These are phyloP conservation scores for Botia kubotai DNA, from an alignment of 2,797 vertebrate genomes.

Conservation along the genomic window DNA sequence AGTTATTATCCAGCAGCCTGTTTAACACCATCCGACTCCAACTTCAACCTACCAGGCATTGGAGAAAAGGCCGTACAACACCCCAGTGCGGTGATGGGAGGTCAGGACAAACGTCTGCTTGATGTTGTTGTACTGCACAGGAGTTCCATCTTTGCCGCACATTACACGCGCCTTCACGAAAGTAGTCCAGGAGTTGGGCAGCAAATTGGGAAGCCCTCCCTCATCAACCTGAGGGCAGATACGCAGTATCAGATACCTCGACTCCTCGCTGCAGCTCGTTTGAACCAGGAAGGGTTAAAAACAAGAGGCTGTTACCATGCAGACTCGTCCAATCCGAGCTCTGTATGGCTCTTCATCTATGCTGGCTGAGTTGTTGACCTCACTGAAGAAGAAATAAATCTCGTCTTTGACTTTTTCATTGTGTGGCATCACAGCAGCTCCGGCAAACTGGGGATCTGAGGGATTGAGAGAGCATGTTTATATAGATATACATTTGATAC, in stretches of 20 bases:
- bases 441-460: slow-evolving; percentile 81
- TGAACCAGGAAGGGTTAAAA: slow-evolving; percentile 18
- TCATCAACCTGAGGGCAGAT: slow-evolving; percentile 76
- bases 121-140: slow-evolving; percentile 84
- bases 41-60: slow-evolving; percentile 80
- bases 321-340: slow-evolving; percentile 80
- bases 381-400: slow-evolving; percentile 86
- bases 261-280: neutral
- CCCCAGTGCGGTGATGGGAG: slow-evolving; percentile 72
- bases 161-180: slow-evolving; percentile 84
- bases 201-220: slow-evolving; percentile 73
- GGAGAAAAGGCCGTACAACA: slow-evolving; percentile 83
- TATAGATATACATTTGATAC: neutral
- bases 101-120: slow-evolving; percentile 78
- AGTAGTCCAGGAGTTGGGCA: slow-evolving; percentile 82
- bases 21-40: neutral
- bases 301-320: slow-evolving; percentile 72
- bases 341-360: slow-evolving; percentile 81
- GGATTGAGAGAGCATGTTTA: neutral
- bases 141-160: slow-evolving; percentile 78
- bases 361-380: slow-evolving; percentile 78
- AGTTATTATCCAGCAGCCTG: neutral
- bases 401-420: slow-evolving; percentile 74
- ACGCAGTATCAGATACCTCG: slow-evolving; percentile 7
- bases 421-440: slow-evolving; percentile 77